Evolutionary conservation across 2,113 vertebrate genomes (phyloP).

Genomic region (Phoxinus phoxinus): DNA sequence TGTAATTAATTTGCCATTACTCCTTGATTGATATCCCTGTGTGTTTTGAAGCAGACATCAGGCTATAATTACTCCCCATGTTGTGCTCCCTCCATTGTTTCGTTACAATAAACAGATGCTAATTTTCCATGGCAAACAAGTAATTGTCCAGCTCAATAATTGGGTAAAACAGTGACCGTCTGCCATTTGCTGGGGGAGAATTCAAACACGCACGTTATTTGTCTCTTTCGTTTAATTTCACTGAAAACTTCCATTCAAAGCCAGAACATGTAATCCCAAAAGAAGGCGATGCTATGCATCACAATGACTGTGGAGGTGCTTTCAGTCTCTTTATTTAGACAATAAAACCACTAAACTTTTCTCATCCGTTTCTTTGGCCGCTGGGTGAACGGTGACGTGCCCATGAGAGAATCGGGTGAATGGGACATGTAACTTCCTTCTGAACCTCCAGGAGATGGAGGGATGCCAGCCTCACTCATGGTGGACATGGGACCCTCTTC

Average conservation of each 20-base stretch:
- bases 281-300: background rate
- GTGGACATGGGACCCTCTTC: slow-evolving; percentile 96
- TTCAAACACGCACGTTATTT: background rate
- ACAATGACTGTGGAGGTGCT: background rate
- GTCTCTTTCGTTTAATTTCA: slow-evolving; percentile 7
- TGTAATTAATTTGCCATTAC: slow-evolving; percentile 78
- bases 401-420: slow-evolving; percentile 93
- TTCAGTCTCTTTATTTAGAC: background rate
- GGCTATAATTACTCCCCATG: slow-evolving; percentile 69
- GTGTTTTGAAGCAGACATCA: slow-evolving; percentile 64
- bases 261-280: background rate
- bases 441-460: slow-evolving; percentile 86
- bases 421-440: slow-evolving; percentile 93
- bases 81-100: slow-evolving; percentile 65
- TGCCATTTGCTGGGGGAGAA: slow-evolving; percentile 24
- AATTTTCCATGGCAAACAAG: slow-evolving; percentile 57
- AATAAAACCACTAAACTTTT: slow-evolving; percentile 81
- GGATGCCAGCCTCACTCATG: slow-evolving; percentile 93
- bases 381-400: slow-evolving; percentile 93
- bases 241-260: background rate
- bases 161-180: slow-evolving; percentile 34
- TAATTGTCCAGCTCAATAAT: slow-evolving; percentile 40
- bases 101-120: slow-evolving; percentile 75
- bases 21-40: slow-evolving; percentile 68
- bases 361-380: slow-evolving; percentile 90